These are phyloP conservation scores for Aurelia aurita DNA, from an alignment of 30 jellyfish, hydroid and myxozoan species.

Conservation along the genomic window DNA sequence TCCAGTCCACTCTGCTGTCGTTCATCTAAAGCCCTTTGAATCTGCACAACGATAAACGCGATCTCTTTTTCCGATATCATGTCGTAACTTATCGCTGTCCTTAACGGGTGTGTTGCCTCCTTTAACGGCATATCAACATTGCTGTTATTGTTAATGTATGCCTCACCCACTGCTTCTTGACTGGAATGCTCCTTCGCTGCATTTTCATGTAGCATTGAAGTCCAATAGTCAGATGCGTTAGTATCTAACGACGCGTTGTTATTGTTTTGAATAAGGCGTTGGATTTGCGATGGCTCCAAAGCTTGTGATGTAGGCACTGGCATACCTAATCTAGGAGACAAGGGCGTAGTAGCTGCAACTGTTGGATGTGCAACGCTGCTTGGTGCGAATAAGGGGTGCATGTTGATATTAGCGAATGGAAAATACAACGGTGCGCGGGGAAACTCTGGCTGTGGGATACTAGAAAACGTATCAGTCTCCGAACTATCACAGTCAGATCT, in stretches of 20 bases:
- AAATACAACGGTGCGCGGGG: conserved; percentile 43
- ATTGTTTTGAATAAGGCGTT: conserved; percentile 34
- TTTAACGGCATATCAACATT: conserved; percentile 9
- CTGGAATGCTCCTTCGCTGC: conserved; percentile 27
- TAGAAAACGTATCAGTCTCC: conserved; percentile 29
- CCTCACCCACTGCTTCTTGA: not conserved
- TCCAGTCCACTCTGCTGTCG: conserved; percentile 72
- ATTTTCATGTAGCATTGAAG: conserved; percentile 35
- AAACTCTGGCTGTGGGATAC: conserved; percentile 48
- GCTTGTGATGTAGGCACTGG: conserved; percentile 24
- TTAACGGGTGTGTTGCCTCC: conserved; percentile 68
- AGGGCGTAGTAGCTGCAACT: conserved; percentile 1
- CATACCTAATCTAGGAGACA: conserved; percentile 27
- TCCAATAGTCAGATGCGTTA: conserved; percentile 60
- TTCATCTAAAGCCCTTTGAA: conserved; percentile 77
- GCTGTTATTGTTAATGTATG: conserved; percentile 29
- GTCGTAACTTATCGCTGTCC: conserved; percentile 78
- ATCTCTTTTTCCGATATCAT: conserved; percentile 74
- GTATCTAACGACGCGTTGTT: conserved; percentile 42
- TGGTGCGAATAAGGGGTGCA: conserved; percentile 57
- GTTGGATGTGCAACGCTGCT: conserved; percentile 56
- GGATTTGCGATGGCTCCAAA: conserved; percentile 33
- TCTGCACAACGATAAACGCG: conserved; percentile 74
- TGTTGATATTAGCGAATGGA: conserved; percentile 59
- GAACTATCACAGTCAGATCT: conserved; percentile 8